phyloP scores from a whole-genome alignment of 2,888 invertebrate species.

The Lucinisca nassula region DNA sequence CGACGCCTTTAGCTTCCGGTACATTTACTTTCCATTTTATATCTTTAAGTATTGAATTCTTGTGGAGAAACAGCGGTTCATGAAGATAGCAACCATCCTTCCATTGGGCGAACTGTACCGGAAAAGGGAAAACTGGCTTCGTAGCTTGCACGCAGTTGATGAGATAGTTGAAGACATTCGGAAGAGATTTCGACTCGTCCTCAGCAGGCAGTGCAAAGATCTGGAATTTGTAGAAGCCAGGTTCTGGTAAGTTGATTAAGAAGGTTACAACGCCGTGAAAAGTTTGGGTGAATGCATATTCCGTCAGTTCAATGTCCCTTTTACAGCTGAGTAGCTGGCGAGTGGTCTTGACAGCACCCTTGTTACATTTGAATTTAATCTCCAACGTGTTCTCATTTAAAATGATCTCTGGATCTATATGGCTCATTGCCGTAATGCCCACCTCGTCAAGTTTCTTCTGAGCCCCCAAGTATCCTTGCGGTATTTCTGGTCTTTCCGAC shows the following conservation, averaged over 20 bases:
- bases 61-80: constrained; percentile 79
- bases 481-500: constrained; percentile 76
- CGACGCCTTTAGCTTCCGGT: constrained; percentile 85
- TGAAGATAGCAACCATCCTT: constrained; percentile 87
- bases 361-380: constrained; percentile 74
- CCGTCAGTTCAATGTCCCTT: constrained; percentile 73
- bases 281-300: constrained; percentile 82
- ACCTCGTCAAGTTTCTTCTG: constrained; percentile 81
- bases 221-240: constrained; percentile 87
- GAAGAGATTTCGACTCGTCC: constrained; percentile 86
- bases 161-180: constrained; percentile 87
- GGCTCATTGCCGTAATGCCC: constrained; percentile 74
- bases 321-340: constrained; percentile 77
- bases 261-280: constrained; percentile 73
- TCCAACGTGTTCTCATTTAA: constrained; percentile 75
- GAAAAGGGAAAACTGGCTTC: constrained; percentile 82
- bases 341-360: constrained; percentile 77
- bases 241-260: constrained; percentile 77
- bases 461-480: constrained; percentile 79
- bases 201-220: constrained; percentile 84
- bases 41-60: constrained; percentile 74
- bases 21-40: constrained; percentile 81
- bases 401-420: constrained; percentile 72
- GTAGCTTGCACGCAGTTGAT: constrained; percentile 79
- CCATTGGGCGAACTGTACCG: constrained; percentile 88